Percentiles rank a stretch among this genome's conserved stretches.
These are phyloP conservation scores for Otocyon megalotis DNA, from an alignment of 2,113 vertebrate species.

Conservation along the genomic window DNA sequence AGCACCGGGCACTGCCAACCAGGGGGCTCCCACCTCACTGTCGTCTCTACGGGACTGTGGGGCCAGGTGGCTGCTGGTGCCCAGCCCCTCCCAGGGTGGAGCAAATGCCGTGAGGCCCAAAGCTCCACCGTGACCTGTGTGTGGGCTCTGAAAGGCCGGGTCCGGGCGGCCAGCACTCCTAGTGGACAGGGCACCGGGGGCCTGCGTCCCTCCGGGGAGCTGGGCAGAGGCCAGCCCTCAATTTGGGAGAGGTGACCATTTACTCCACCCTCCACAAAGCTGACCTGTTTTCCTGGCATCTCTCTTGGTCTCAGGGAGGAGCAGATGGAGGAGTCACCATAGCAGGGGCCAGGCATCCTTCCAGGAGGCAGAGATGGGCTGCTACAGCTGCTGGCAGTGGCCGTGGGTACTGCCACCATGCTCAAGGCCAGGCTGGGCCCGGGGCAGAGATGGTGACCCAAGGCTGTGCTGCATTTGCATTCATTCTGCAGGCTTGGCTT, in stretches of 20 bases:
- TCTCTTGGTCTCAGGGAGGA: not conserved
- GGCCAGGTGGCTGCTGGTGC: not conserved
- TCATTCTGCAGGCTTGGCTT: not conserved
- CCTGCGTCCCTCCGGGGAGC: not conserved
- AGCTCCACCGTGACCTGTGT: fast-evolving
- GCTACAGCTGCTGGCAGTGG: not conserved
- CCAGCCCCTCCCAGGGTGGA: not conserved
- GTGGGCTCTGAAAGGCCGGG: not conserved
- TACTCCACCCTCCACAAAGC: not conserved
- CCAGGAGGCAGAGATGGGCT: not conserved
- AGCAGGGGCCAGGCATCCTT: not conserved
- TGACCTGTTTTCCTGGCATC: not conserved
- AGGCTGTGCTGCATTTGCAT: not conserved
- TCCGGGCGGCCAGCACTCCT: fast-evolving
- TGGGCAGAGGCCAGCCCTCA: not conserved
- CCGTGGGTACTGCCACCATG: not conserved
- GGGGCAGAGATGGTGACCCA: not conserved
- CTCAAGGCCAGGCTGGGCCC: not conserved
- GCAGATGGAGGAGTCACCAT: too few relatives aligned
- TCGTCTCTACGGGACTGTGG: not conserved
- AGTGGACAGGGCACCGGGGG: not conserved
- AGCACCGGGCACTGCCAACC: not conserved
- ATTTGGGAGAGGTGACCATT: not conserved
- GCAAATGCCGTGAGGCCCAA: fast-evolving
- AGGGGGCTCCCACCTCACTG: not conserved